Evolutionary conservation across 2,113 vertebrate species (phyloP).

Genomic region (Lota lota): DNA sequence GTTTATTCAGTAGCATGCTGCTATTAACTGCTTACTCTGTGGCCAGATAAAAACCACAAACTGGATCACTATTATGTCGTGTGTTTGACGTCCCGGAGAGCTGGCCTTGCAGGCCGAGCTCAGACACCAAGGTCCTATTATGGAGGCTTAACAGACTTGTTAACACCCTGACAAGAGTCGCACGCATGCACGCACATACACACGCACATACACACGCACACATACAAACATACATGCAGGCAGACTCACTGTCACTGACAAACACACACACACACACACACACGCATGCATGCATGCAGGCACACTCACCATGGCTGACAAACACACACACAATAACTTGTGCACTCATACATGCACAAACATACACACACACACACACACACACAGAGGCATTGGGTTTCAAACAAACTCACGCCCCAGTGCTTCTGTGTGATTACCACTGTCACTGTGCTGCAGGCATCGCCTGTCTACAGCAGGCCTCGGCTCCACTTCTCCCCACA

Average conservation of each 20-base stretch:
- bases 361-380: background rate
- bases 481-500: background rate
- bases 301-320: background rate
- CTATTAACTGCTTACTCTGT: background rate
- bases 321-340: background rate
- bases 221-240: too few species aligned
- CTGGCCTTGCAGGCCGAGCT: too few species aligned
- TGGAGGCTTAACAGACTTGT: too few species aligned
- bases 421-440: constrained; percentile 2
- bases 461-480: background rate
- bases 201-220: too few species aligned
- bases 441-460: background rate
- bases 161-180: too few species aligned
- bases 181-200: too few species aligned
- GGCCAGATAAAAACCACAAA: background rate
- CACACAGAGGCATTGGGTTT: background rate
- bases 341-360: background rate
- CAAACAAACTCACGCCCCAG: background rate
- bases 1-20: too few species aligned
- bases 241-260: background rate
- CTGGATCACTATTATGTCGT: background rate
- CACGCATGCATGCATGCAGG: background rate
- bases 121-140: too few species aligned
- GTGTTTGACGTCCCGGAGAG: background rate
- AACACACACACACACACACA: background rate